Evolutionary conservation across 2,113 vertebrate genomes (phyloP), one percentile per base, ranked within the genome.

Genomic region (Acrocephalus kingi): DNA sequence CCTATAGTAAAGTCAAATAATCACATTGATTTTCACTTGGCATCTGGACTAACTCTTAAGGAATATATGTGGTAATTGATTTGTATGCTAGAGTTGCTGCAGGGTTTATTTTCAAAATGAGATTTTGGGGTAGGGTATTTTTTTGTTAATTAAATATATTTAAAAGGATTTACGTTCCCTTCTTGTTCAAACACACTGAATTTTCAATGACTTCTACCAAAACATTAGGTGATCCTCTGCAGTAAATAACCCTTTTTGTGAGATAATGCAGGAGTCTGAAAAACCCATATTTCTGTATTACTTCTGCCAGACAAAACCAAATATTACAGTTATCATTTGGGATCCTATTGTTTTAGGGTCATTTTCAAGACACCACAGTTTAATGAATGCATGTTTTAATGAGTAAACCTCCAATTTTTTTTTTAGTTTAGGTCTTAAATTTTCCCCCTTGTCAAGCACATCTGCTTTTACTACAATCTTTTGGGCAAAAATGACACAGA

Each of bases 81-180:
- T 94, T 89, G 87, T 79, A 85, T 73, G 85, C 68, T 87, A 28
- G 58, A 88, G 71, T 94, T 96, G 90, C 95, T 96, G 69, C 39
- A 89, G 95, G 95, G 67, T 91, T 97, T 97, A 90, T 96, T 98
- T 96, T 94, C 84, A 96, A 95, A 96, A 92, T 97, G 94, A 97
- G 89, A 92, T 95, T 95, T 96, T 81, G 55, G 66, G 23, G 59
- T 69, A 95, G 84, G 89, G 91, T 82, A 72, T 91, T 87, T 91
- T 86, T 85, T 93, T 92, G 68, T 86, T 94, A 90, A 95, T 95
- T 90, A 96, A 97, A 96, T 97, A 90, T 95, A 92, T 97, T 97
- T 96, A n/a, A 97, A 97, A 93, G 89, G 75, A 97, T 96, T 98
- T 97, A 10, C 96, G 85, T 93, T 97, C 95, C 97, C 86, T 97